Percentiles rank a stretch among this genome's conserved stretches.
phyloP scores from a whole-genome alignment of 2,113 vertebrate genomes.

The Ahaetulla prasina region DNA sequence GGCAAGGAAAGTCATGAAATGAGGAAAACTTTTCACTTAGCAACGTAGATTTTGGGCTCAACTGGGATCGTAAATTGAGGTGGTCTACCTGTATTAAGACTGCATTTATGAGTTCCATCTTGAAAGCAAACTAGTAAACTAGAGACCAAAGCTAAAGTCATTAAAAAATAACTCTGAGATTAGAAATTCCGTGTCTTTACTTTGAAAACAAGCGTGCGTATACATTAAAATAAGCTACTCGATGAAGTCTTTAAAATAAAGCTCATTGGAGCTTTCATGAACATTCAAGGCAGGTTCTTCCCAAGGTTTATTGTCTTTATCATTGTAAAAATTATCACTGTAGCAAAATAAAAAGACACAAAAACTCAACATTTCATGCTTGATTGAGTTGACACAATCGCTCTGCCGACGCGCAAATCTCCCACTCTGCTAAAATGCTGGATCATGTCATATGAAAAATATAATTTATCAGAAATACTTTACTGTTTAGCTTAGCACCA shows the following conservation, averaged over 20 bases:
- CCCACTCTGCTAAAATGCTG: neutral
- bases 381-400: neutral
- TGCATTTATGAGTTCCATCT: neutral
- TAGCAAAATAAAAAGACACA: neutral
- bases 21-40: too few species aligned
- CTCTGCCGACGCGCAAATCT: neutral
- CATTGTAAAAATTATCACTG: neutral
- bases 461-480: neutral
- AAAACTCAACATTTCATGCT: neutral
- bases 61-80: too few species aligned
- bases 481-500: neutral
- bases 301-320: neutral
- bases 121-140: neutral
- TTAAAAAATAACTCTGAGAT: neutral
- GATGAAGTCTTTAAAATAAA: neutral
- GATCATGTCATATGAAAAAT: neutral
- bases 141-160: neutral
- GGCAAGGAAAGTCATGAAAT: too few species aligned
- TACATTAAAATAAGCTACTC: neutral
- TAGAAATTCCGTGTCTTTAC: neutral
- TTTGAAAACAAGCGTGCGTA: rapidly evolving
- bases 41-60: too few species aligned
- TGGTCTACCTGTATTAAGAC: neutral
- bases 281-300: neutral
- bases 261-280: neutral